phyloP scores from a whole-genome alignment of 2,888 invertebrate genomes.

The Watsonalla cultraria region DNA sequence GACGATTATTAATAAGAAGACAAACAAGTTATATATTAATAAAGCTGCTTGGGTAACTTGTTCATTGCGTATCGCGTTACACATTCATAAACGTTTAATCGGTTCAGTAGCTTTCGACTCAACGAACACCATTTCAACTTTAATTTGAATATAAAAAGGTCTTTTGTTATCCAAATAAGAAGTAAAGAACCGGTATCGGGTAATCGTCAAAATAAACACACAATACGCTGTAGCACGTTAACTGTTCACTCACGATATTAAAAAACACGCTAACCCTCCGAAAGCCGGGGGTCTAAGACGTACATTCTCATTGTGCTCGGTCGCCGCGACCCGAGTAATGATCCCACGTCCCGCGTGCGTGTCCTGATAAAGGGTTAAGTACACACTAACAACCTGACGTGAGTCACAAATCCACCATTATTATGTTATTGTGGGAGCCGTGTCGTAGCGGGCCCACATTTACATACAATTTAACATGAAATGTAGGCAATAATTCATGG shows the following conservation, averaged over 20 bases:
- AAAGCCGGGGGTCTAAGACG: constrained; percentile 22
- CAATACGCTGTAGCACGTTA: constrained; percentile 37
- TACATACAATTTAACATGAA: constrained; percentile 78
- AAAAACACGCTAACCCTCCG: constrained; percentile 17
- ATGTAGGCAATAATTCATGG: constrained; percentile 74
- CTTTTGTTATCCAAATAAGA: constrained; percentile 43
- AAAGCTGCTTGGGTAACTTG: constrained; percentile 19
- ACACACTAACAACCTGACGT: constrained; percentile 77
- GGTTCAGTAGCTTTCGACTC: constrained; percentile 36
- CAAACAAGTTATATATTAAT: constrained; percentile 16
- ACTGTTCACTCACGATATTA: constrained; percentile 43
- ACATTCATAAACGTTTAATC: constrained; percentile 32
- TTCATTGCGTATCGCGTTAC: constrained; percentile 13
- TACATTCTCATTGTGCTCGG: constrained; percentile 47
- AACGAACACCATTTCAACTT: constrained; percentile 17
- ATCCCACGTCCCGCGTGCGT: constrained; percentile 76
- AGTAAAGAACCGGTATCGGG: constrained; percentile 37
- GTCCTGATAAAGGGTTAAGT: constrained; percentile 78
- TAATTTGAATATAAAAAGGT: constrained; percentile 34
- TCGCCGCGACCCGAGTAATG: constrained; percentile 65
- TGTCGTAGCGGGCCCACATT: constrained; percentile 69
- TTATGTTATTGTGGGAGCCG: constrained; percentile 78
- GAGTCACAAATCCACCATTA: constrained; percentile 78
- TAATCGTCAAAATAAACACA: constrained; percentile 34
- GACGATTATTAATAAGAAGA: not conserved